phyloP scores from a whole-genome alignment of 2,888 invertebrate species.

The Scaptomyza tumidula region DNA sequence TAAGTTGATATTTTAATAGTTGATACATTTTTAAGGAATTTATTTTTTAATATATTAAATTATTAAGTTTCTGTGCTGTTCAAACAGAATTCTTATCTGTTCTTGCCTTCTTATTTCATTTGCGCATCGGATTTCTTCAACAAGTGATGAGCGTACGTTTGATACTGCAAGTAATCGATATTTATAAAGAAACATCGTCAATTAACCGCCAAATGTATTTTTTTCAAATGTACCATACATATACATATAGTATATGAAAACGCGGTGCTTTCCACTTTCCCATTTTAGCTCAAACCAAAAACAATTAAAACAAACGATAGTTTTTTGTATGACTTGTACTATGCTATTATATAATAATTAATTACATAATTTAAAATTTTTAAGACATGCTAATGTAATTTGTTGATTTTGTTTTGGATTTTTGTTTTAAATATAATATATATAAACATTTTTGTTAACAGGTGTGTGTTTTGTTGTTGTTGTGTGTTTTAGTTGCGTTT shows the following conservation, averaged over 20 bases:
- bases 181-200: not conserved
- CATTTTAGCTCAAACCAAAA: not conserved
- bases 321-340: constrained; percentile 64
- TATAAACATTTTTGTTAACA: constrained; percentile 77
- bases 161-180: constrained; percentile 2
- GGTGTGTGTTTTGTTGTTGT: constrained; percentile 57
- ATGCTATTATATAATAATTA: constrained; percentile 76
- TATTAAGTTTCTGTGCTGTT: not conserved
- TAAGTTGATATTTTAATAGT: not conserved
- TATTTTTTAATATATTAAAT: not conserved
- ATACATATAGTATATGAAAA: not conserved
- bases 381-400: constrained; percentile 74
- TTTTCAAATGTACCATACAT: not conserved
- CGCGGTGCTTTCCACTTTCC: not conserved
- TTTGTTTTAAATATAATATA: constrained; percentile 63
- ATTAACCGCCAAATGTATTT: not conserved
- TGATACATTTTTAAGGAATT: not conserved
- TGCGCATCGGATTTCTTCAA: not conserved
- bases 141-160: not conserved
- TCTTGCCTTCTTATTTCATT: not conserved
- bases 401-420: constrained; percentile 60
- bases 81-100: not conserved
- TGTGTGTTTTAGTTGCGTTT: constrained; percentile 64
- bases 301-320: constrained; percentile 36
- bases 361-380: constrained; percentile 76